phyloP scores from a whole-genome alignment of 1,140 invertebrate genomes.

The Bactericera cockerelli region DNA sequence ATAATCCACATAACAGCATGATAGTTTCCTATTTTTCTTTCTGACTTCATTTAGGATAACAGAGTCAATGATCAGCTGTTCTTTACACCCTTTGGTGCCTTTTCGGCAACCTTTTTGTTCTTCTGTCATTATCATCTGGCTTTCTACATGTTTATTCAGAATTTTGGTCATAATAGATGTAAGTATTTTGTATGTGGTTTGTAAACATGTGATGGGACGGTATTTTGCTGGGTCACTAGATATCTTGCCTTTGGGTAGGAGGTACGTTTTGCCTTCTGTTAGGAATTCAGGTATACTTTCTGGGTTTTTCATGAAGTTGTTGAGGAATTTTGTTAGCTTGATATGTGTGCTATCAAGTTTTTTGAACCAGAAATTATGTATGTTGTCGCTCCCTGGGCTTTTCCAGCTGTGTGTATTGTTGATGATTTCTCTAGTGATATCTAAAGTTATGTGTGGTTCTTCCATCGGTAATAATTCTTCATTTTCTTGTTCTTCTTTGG shows the following conservation, averaged over 20 bases:
- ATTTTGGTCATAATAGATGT: slow-evolving; percentile 14
- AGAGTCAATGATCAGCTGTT: slow-evolving; percentile 21
- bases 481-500: neutral
- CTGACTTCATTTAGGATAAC: slow-evolving; percentile 7
- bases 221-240: slow-evolving; percentile 11
- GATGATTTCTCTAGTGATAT: neutral
- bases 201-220: slow-evolving; percentile 14
- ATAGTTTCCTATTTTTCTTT: slow-evolving; percentile 7
- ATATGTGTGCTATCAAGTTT: slow-evolving; percentile 15
- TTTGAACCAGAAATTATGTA: slow-evolving; percentile 21
- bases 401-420: neutral
- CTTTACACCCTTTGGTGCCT: slow-evolving; percentile 19
- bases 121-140: slow-evolving; percentile 16
- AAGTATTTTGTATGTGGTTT: slow-evolving; percentile 12
- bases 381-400: slow-evolving; percentile 4
- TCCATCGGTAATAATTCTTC: neutral
- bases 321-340: neutral
- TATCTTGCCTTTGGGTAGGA: slow-evolving; percentile 17
- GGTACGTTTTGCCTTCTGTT: slow-evolving; percentile 17
- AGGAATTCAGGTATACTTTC: neutral
- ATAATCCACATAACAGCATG: slow-evolving; percentile 17
- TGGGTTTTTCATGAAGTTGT: neutral
- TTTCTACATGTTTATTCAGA: slow-evolving; percentile 16
- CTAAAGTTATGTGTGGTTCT: neutral
- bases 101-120: slow-evolving; percentile 22